These are phyloP conservation scores for Leptinotarsa defecta DNA, from an alignment of 1,140 invertebrate genomes.

Conservation along the genomic window DNA sequence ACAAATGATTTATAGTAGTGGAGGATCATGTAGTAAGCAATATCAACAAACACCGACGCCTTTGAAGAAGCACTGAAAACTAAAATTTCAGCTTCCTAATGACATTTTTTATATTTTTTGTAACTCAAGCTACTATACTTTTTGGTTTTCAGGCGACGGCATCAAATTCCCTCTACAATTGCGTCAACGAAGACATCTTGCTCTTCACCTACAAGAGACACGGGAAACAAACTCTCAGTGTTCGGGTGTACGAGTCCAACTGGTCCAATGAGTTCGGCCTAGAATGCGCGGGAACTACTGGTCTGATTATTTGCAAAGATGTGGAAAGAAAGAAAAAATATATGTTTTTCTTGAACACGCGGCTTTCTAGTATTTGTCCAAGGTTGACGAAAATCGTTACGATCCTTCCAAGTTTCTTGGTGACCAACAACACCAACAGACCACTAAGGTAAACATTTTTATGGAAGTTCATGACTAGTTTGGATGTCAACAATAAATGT, in stretches of 20 bases:
- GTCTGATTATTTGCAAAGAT: conserved; percentile 74
- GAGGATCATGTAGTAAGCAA: too few species aligned
- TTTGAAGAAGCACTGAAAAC: too few species aligned
- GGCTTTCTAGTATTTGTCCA: conserved; percentile 68
- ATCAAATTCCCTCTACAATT: conserved; percentile 70
- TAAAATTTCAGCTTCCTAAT: too few species aligned
- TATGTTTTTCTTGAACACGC: conserved; percentile 61
- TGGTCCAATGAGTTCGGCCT: conserved; percentile 75
- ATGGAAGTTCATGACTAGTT: neutral
- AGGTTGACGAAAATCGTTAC: conserved; percentile 83
- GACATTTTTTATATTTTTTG: too few species aligned
- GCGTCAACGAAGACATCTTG: conserved; percentile 67
- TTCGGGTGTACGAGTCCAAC: conserved; percentile 72
- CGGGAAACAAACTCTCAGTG: conserved; percentile 64
- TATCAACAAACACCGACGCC: too few species aligned
- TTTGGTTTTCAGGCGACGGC: conserved; percentile 63
- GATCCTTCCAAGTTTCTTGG: conserved; percentile 81
- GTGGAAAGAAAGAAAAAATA: conserved; percentile 69
- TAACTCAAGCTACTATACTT: neutral
- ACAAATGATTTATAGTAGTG: too few species aligned
- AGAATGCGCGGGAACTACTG: conserved; percentile 73
- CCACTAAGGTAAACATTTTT: conserved; percentile 58
- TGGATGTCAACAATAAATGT: conserved; percentile 3
- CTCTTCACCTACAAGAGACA: conserved; percentile 74
- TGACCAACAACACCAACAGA: conserved; percentile 74